Evolutionary conservation across 2,113 vertebrate species (phyloP).

Genomic region (Falco punctatus): DNA sequence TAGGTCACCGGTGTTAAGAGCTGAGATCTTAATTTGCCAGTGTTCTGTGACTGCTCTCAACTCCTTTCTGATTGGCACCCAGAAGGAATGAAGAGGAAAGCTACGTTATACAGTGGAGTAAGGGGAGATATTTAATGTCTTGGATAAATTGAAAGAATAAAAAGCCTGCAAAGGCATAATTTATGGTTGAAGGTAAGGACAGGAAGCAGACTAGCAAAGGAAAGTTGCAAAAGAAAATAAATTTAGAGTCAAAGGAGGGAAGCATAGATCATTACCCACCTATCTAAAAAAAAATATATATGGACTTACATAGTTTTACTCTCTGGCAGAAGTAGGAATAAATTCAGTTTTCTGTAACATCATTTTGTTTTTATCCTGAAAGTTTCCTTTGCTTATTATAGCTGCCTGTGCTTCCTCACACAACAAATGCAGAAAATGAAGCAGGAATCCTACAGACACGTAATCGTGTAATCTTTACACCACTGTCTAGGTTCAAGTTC

Average conservation of each 20-base stretch:
- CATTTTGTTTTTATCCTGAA: neutral
- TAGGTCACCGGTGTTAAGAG: neutral
- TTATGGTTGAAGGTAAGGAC: neutral
- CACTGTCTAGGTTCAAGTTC: neutral
- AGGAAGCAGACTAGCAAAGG: neutral
- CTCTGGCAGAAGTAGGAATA: neutral
- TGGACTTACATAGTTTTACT: rapidly evolving
- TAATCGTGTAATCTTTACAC: neutral
- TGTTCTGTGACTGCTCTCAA: neutral
- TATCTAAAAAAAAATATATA: neutral
- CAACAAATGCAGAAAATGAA: neutral
- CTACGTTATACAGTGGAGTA: neutral
- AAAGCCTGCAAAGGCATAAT: neutral
- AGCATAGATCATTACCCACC: neutral
- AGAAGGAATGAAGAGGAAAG: neutral
- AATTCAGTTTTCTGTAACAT: neutral
- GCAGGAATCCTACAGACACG: neutral
- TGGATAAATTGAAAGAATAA: neutral
- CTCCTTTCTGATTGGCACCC: neutral
- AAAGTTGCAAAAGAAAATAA: neutral
- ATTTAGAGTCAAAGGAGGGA: neutral
- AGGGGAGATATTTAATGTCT: neutral
- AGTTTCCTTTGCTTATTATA: neutral
- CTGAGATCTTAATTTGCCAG: neutral
- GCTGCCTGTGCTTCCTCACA: neutral